phyloP scores from a whole-genome alignment of 2,888 invertebrate species.

The Tanypteryx hageni region DNA sequence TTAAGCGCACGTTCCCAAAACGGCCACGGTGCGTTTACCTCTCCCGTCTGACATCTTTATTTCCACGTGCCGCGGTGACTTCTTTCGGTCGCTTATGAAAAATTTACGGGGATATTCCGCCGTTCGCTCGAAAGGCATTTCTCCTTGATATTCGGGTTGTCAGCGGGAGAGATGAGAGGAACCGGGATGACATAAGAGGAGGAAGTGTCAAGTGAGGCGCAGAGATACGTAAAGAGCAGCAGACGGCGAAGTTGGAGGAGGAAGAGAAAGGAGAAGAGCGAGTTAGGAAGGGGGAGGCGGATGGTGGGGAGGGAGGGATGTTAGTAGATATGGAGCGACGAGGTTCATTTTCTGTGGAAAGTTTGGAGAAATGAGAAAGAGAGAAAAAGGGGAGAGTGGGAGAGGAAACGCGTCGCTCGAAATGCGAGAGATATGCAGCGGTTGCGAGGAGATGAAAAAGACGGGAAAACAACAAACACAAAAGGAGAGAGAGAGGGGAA shows the following conservation, averaged over 20 bases:
- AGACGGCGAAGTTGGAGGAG: not conserved
- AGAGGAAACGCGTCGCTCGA: too few species aligned
- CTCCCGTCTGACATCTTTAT: not conserved
- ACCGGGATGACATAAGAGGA: not conserved
- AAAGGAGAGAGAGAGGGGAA: too few species aligned
- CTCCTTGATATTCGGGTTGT: not conserved
- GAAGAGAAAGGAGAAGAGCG: not conserved
- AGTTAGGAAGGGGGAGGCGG: not conserved
- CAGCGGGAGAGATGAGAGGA: not conserved
- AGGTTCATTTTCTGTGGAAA: too few species aligned
- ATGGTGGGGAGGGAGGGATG: not conserved
- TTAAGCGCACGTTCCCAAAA: too few species aligned
- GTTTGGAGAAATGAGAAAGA: too few species aligned
- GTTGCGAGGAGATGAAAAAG: too few species aligned
- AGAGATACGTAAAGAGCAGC: not conserved
- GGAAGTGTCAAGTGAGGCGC: not conserved
- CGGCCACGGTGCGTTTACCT: not conserved
- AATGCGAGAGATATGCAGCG: too few species aligned
- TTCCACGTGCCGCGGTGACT: not conserved
- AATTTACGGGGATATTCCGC: not conserved
- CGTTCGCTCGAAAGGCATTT: not conserved
- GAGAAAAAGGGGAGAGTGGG: too few species aligned
- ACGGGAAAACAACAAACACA: too few species aligned
- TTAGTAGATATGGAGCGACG: too few species aligned
- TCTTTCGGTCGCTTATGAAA: not conserved